Base-by-base conservation (phyloP, 2,113 vertebrate species). In the Anarrhichthys ocellatus region DNA sequence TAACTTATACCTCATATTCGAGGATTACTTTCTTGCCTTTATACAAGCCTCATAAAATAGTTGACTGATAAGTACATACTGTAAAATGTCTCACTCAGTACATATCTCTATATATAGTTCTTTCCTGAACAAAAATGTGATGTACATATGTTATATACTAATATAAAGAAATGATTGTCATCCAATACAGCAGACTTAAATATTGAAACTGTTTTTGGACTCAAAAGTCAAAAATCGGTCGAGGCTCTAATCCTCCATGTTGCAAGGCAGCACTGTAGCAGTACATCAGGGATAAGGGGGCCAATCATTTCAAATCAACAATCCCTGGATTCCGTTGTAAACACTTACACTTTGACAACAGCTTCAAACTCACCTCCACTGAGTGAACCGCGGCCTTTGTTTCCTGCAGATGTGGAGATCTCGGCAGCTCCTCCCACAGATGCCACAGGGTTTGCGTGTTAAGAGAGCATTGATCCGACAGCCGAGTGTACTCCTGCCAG, bases 401-500 rank as follows among this genome's bases (percentile, higher is more conserved):
- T 88, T 90, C 96, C 90, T 11, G 27, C 48, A 11, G 80, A 73
- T 86, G 89, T 9, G 76, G 85, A 74, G 92, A 86, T 42, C 74
- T 84, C 44, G 89, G 5, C 6, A 97, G 91, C 67, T 82, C 91
- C 36, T 86, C 56, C 56, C 94, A 95, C 73, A 95, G 95, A 6
- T 84, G 88, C 90, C 95, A 88, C 52, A 94, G 89, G 15, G 87
- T 91, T 20, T 90, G 74, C 64, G 98, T 83, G 59, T 61, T 85
- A 48, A 72, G 52, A 69, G 86, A 72, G 34, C 93, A 87, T 59
- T 90, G 92, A 0, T 76, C 17, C 7, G 89, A 94, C 27, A 86
- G 75, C 3, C n/a, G 34, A 61, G 56, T 20, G 14, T 94, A 96
- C 14, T 93, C 88, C 80, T 93, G 93, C 97, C 96, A 99, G 64